Base-by-base conservation (phyloP, 2,888 invertebrate genomes). In the Adelphocoris suturalis region DNA sequence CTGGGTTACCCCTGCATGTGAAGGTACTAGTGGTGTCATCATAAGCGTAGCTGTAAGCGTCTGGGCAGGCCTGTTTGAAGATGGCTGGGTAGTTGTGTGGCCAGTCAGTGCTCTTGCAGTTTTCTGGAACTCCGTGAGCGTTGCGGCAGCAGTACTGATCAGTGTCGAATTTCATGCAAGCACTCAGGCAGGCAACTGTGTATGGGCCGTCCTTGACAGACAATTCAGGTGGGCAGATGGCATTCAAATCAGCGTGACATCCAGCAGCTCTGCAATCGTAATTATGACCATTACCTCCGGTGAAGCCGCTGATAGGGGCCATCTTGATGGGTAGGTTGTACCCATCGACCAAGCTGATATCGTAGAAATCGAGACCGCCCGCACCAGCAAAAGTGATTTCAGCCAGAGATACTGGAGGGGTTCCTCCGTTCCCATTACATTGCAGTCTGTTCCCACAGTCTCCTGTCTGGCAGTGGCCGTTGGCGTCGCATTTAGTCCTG, bases 11-110 rank as follows among this genome's bases (percentile, higher is more conserved):
- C 16, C 23, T 37, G 75, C 95, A 95, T 75, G 94, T 94, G 52
- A 82, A 82, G 23, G 82, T 82, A 13, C 82, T 82, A 7, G 82
- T 82, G 23, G 47, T 47, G 48, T 95, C 94, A 92, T 95, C 95
- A 91, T 94, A 94, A 19, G 94, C 94, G 91, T 94, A 95, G 90
- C 94, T 94, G 92, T 94, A 94, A 16, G 94, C 94, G 89, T 94
- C 93, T 2, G 95, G 94, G 91, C 95, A 95, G 14, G 93, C 92
- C 0, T 92, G 90, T 91, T 94, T 94, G 92, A 94, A 94, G 86
- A 93, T 93, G 3, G 92, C 86, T 80, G 94, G 93, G 91, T 94
- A 94, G 90, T 93, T 91, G 52, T 92, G 91, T 0, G 93, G 92
- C 93, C 93, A 93, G 90, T 92, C 92, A 14, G 92, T 91, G 61